These are phyloP conservation scores for Himalopsyche anomala DNA, from an alignment of 2,888 invertebrate species.

Conservation along the genomic window DNA sequence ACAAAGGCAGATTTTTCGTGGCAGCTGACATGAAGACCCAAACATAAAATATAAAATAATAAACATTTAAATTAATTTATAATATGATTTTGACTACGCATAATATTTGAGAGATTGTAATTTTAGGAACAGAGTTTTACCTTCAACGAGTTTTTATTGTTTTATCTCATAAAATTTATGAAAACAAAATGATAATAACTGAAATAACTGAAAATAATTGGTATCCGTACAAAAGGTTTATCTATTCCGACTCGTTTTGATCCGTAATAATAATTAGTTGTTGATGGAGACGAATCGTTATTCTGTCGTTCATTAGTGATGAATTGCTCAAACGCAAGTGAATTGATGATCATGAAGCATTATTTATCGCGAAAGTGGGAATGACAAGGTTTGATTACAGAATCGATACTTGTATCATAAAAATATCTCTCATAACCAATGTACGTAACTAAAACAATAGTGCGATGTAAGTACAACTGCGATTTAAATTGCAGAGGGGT, in stretches of 20 bases:
- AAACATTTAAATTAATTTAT: too few relatives aligned
- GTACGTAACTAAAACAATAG: too few relatives aligned
- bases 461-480: too few relatives aligned
- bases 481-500: too few relatives aligned
- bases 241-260: constrained; percentile 4
- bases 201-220: neutral
- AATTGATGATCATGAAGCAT: constrained; percentile 37
- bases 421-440: too few relatives aligned
- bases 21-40: too few relatives aligned
- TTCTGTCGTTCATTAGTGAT: constrained; percentile 20
- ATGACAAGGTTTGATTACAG: constrained; percentile 10
- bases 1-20: too few relatives aligned
- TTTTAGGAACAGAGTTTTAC: too few relatives aligned
- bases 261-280: constrained; percentile 28
- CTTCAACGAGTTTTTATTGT: neutral
- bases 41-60: too few relatives aligned
- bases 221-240: neutral
- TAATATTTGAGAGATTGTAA: neutral
- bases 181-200: neutral
- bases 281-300: constrained; percentile 37
- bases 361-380: constrained; percentile 29
- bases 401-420: neutral
- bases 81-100: too few relatives aligned
- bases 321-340: constrained; percentile 22
- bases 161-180: neutral